phyloP scores from a whole-genome alignment of 2,113 vertebrate genomes.

The Chaetodon auriga region DNA sequence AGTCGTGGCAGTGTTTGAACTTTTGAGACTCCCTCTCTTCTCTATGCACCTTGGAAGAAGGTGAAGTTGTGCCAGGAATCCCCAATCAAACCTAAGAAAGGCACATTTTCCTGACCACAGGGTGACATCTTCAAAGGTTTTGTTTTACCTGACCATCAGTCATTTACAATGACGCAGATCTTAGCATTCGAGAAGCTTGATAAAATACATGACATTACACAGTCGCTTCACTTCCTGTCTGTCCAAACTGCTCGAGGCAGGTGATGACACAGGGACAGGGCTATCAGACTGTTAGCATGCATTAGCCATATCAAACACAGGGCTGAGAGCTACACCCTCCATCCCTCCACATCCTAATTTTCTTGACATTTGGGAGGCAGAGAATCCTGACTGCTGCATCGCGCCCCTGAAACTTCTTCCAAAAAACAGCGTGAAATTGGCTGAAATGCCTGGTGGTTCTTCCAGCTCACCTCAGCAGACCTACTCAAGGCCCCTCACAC shows the following conservation, averaged over 20 bases:
- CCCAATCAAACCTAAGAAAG: too few species aligned
- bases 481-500: neutral
- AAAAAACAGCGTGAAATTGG: neutral
- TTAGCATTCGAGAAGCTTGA: neutral
- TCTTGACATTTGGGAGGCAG: neutral
- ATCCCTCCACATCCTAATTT: neutral
- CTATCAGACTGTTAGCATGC: slow-evolving; percentile 4
- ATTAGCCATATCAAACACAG: neutral
- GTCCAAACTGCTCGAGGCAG: neutral
- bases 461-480: neutral
- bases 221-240: neutral
- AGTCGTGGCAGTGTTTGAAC: too few species aligned
- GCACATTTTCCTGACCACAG: neutral
- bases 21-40: neutral
- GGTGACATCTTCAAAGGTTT: neutral
- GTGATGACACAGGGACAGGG: neutral
- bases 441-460: neutral
- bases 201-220: neutral
- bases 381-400: neutral
- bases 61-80: too few species aligned
- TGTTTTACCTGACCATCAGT: neutral
- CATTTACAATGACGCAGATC: neutral
- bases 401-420: neutral
- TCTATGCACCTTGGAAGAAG: too few species aligned
- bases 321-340: neutral